Evolutionary conservation across 1,140 invertebrate genomes (phyloP), one percentile per base, ranked within the genome.

Genomic region (Heliconius hermathena): DNA sequence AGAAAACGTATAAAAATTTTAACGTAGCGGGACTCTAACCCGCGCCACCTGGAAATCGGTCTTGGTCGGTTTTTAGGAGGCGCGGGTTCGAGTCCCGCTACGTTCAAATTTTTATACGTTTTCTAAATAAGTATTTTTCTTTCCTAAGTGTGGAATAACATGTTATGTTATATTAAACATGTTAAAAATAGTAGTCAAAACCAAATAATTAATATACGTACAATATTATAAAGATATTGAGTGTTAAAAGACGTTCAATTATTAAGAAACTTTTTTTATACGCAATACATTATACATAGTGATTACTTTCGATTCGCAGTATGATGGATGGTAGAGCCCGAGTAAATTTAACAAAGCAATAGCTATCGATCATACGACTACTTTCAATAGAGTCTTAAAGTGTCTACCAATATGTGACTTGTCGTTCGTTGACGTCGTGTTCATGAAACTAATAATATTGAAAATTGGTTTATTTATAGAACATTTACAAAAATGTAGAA

Each of bases 321-420:
- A 70, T 76, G 74, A 70, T 76, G 41, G 74, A 76, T 76, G 38
- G 22, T 16, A 22, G 36, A 66, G 29, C 74, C 74, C 38, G 41
- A 75, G 74, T 76, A 76, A 70, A 76, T 76, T 66, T 22, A 49
- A 22, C 49, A 29, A 41, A 74, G 73, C 38, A 74, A 79, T 71
- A 79, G 73, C 29, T 26, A 73, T 78, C 71, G 49, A 78, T 78
- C 71, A 74, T 74, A 66, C 54, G 77, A 60, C 46, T 74, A 74
- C 60, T 79, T 8, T 71, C 57, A 75, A 79, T 74, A 46, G 41
- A 54, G 60, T 49, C 3, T 46, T 20, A 26, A 75, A 46, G 41
- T 60, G 70, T 75, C 73, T 29, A 71, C 74, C 41, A 79, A 26
- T 79, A 74, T 4, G 6, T 70, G 41, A 54, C 38, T 79, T 74